These are phyloP conservation scores for Drosophila merina DNA, from an alignment of 2,888 invertebrate genomes.

Conservation along the genomic window DNA sequence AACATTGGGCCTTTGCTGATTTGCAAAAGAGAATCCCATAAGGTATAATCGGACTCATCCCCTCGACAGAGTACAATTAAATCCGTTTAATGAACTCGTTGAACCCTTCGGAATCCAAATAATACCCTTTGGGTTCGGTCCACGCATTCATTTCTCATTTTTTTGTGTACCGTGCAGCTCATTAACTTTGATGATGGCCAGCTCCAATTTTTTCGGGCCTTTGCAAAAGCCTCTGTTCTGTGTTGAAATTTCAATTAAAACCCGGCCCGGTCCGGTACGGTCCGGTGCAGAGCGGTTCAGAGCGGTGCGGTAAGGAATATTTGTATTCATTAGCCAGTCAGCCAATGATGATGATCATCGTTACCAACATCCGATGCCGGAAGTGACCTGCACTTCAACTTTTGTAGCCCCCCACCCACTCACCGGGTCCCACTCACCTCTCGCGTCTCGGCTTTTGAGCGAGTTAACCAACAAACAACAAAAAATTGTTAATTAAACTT, in stretches of 20 bases:
- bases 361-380: conserved; percentile 57
- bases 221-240: conserved; percentile 19
- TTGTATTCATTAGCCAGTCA: conserved; percentile 68
- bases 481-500: conserved; percentile 68
- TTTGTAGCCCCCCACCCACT: neutral
- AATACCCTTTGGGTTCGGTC: conserved; percentile 59
- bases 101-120: conserved; percentile 60
- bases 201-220: conserved; percentile 29
- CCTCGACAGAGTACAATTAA: conserved; percentile 62
- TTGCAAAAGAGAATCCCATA: conserved; percentile 42
- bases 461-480: conserved; percentile 23
- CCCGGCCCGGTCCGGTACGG: conserved; percentile 14
- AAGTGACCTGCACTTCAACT: conserved; percentile 70
- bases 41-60: neutral
- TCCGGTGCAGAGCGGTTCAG: too few relatives aligned
- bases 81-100: conserved; percentile 77
- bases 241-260: conserved; percentile 65
- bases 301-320: conserved; percentile 36
- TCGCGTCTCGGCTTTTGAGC: conserved; percentile 14
- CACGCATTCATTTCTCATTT: conserved; percentile 28
- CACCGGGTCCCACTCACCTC: neutral
- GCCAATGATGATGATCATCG: conserved; percentile 31
- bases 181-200: conserved; percentile 64
- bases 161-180: conserved; percentile 54
- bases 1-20: conserved; percentile 14